Percentiles rank a stretch among this genome's conserved stretches.
Evolutionary conservation across 2,113 vertebrate species (phyloP).

Genomic region (Illadopsis cleaveri): DNA sequence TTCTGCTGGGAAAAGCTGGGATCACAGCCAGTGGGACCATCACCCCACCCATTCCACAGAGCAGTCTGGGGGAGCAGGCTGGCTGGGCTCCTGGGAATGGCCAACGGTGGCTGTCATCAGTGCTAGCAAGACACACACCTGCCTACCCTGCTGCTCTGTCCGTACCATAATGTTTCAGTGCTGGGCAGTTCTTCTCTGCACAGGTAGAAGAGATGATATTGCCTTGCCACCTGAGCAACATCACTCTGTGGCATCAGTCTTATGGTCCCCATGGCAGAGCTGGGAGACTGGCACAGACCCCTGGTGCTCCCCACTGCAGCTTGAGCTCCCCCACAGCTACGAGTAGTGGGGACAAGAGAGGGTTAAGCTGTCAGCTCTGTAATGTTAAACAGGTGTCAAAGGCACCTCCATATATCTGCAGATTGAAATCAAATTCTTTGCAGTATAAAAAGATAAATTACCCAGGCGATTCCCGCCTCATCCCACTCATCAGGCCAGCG

Average conservation of each 20-base stretch:
- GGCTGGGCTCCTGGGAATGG: neutral
- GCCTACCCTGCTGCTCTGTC: neutral
- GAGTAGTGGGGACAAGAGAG: constrained; percentile 35
- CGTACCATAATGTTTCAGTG: accelerated
- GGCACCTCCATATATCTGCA: constrained; percentile 82
- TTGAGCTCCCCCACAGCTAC: neutral
- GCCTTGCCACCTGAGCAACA: neutral
- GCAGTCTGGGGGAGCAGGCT: neutral
- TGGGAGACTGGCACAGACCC: neutral
- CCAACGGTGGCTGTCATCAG: neutral
- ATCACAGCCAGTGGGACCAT: neutral
- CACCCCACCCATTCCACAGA: neutral
- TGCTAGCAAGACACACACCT: neutral
- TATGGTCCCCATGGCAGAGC: accelerated
- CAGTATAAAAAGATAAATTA: constrained; percentile 86
- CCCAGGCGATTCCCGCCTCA: constrained; percentile 84
- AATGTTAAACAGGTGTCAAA: constrained; percentile 81
- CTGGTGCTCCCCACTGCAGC: neutral
- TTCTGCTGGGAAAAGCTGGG: constrained; percentile 18
- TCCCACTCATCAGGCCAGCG: constrained; percentile 92
- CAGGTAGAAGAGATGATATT: neutral
- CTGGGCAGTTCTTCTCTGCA: neutral
- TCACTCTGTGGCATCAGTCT: neutral
- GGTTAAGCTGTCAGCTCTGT: constrained; percentile 78
- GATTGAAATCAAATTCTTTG: constrained; percentile 80